phyloP scores from a whole-genome alignment of 2,797 vertebrate species.

The Peromyscus aztecus region DNA sequence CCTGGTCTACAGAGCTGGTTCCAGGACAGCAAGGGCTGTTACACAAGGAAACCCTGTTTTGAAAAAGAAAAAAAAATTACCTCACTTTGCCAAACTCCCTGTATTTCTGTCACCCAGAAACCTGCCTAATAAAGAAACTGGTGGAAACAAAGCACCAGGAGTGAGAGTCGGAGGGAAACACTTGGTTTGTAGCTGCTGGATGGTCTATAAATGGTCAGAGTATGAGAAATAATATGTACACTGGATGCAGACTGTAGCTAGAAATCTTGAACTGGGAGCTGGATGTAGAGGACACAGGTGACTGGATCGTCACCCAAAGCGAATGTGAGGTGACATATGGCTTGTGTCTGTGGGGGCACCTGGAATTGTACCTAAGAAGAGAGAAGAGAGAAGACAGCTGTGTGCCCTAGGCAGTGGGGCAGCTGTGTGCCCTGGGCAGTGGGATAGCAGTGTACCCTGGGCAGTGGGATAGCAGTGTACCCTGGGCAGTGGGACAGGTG shows the following conservation, averaged over 20 bases:
- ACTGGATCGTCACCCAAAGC: neutral
- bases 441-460: neutral
- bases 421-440: neutral
- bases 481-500: neutral
- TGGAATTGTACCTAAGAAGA: neutral
- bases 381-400: neutral
- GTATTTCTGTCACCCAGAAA: constrained; percentile 28
- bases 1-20: no score
- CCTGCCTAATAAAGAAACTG: no score
- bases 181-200: neutral
- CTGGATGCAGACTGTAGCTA: neutral
- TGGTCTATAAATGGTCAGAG: neutral
- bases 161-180: neutral
- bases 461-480: neutral
- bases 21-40: no score
- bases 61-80: no score
- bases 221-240: neutral
- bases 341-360: neutral
- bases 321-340: neutral
- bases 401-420: neutral
- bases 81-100: constrained; percentile 6
- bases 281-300: neutral
- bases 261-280: neutral
- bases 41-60: no score
- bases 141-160: no score